These are phyloP conservation scores for Falco columbarius DNA, from an alignment of 2,797 vertebrate species.

Conservation along the genomic window DNA sequence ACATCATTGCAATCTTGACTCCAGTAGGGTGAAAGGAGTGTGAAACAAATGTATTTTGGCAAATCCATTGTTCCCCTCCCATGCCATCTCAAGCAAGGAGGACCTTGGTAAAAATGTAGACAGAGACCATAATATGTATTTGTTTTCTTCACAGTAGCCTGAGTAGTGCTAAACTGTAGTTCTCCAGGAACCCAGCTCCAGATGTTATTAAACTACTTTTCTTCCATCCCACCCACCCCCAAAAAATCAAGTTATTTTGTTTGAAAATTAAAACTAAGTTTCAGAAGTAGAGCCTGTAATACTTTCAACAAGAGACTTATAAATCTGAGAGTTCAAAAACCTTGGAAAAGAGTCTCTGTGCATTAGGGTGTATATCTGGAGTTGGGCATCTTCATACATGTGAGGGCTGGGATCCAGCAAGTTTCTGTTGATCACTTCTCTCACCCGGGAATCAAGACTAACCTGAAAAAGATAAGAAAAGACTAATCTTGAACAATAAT, in stretches of 20 bases:
- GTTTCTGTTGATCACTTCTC: constrained; percentile 96
- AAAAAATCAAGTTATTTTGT: constrained; percentile 75
- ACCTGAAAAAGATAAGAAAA: constrained; percentile 83
- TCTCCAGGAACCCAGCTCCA: constrained; percentile 84
- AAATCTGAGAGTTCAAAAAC: constrained; percentile 98
- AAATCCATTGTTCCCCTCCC: constrained; percentile 75
- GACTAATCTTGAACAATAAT: background rate
- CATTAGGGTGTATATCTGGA: constrained; percentile 99
- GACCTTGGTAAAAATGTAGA: constrained; percentile 79
- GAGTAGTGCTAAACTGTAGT: constrained; percentile 89
- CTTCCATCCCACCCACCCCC: constrained; percentile 62
- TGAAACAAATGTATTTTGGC: constrained; percentile 79
- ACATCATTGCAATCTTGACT: constrained; percentile 74
- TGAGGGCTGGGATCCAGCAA: constrained; percentile 90
- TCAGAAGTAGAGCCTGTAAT: constrained; percentile 91
- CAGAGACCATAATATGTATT: constrained; percentile 73
- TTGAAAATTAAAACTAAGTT: constrained; percentile 83
- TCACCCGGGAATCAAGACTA: constrained; percentile 96
- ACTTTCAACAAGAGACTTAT: constrained; percentile 94
- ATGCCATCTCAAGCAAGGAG: constrained; percentile 66
- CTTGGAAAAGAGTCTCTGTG: constrained; percentile 99
- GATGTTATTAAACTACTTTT: constrained; percentile 82
- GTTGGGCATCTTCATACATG: constrained; percentile 98
- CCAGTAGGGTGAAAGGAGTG: constrained; percentile 72
- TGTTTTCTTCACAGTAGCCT: constrained; percentile 87